phyloP scores from a whole-genome alignment of 2,888 invertebrate species.

The Microchrysa polita region DNA sequence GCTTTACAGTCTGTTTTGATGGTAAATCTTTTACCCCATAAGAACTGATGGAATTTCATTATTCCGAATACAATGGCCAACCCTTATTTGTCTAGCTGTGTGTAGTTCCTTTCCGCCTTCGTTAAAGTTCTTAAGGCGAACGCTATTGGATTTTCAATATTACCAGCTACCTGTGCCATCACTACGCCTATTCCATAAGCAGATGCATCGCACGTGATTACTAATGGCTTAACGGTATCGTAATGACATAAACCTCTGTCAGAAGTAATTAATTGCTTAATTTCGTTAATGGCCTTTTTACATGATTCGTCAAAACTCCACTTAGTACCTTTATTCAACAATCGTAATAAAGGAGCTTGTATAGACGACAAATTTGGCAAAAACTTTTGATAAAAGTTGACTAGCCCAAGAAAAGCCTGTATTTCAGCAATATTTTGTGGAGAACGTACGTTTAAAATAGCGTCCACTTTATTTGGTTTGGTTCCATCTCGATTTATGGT shows the following conservation, averaged over 20 bases:
- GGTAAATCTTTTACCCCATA: constrained; percentile 23
- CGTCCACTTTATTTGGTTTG: constrained; percentile 55
- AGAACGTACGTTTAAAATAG: constrained; percentile 51
- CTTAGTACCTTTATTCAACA: too few species aligned
- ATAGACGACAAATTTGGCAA: too few species aligned
- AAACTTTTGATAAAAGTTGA: too few species aligned
- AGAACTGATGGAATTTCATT: constrained; percentile 1
- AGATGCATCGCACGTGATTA: too few species aligned
- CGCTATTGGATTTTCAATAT: not conserved
- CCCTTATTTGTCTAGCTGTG: not conserved
- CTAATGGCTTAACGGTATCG: not conserved
- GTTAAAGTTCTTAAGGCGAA: not conserved
- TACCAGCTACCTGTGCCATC: too few species aligned
- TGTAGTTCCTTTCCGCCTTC: not conserved
- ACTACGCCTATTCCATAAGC: too few species aligned
- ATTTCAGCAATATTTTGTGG: constrained; percentile 52
- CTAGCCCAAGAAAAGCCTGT: constrained; percentile 51
- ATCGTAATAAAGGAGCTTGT: too few species aligned
- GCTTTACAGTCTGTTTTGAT: constrained; percentile 23
- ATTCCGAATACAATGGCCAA: not conserved
- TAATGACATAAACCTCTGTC: not conserved
- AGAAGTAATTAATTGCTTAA: not conserved
- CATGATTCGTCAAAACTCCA: too few species aligned
- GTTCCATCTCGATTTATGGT: constrained; percentile 56
- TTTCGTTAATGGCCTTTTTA: not conserved